Evolutionary conservation across 2,797 vertebrate species (phyloP).

Genomic region (Morus bassanus): DNA sequence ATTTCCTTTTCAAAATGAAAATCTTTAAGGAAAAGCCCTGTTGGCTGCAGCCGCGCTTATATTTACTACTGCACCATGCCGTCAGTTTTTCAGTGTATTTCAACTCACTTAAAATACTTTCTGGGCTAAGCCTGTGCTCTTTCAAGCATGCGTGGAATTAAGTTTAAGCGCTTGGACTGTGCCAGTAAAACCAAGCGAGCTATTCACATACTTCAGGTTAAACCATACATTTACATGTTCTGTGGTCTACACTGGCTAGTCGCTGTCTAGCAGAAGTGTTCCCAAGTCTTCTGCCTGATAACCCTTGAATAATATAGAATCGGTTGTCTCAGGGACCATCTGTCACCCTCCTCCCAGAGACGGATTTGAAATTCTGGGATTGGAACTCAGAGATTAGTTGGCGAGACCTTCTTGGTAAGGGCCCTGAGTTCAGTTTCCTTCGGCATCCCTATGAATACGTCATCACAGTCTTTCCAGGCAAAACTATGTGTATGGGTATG

Average conservation of each 20-base stretch:
- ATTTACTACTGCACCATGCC: background rate
- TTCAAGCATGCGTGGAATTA: background rate
- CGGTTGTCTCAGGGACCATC: background rate
- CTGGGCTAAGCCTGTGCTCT: background rate
- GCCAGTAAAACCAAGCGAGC: background rate
- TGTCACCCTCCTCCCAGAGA: background rate
- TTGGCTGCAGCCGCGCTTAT: background rate
- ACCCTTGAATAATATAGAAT: slow-evolving; percentile 1
- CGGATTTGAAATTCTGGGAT: slow-evolving; percentile 2
- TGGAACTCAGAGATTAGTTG: background rate
- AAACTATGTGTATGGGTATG: background rate
- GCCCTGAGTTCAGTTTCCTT: background rate
- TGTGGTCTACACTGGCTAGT: background rate
- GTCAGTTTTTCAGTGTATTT: background rate
- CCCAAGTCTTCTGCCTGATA: background rate
- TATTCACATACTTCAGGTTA: background rate
- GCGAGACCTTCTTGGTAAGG: background rate
- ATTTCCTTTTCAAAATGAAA: background rate
- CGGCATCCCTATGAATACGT: background rate
- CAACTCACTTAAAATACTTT: background rate
- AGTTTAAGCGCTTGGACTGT: background rate
- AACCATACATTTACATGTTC: background rate
- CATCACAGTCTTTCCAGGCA: background rate
- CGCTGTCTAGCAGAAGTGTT: background rate
- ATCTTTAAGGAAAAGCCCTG: background rate